Evolutionary conservation across 1,140 invertebrate genomes (phyloP).

Genomic region (Chymomyza costata): DNA sequence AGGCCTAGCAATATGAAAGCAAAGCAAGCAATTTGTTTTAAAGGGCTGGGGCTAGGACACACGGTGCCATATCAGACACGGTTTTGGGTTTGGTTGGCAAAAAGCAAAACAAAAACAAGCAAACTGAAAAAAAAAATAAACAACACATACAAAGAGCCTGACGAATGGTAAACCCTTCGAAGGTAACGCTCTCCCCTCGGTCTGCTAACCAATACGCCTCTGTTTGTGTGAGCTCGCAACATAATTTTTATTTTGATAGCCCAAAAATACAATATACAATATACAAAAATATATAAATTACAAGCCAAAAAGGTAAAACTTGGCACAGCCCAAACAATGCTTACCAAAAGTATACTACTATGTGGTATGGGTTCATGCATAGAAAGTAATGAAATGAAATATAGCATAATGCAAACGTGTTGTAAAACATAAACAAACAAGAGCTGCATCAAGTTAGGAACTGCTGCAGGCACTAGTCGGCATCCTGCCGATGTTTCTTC

Average conservation of each 20-base stretch:
- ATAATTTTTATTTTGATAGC: constrained; percentile 72
- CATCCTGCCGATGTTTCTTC: constrained; percentile 26
- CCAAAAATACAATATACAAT: constrained; percentile 42
- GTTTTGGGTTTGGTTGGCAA: constrained; percentile 47
- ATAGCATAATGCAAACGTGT: constrained; percentile 8
- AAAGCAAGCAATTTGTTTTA: constrained; percentile 40
- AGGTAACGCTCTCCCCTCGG: constrained; percentile 9
- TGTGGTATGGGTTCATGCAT: constrained; percentile 8
- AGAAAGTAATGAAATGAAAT: constrained; percentile 15
- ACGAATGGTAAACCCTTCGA: constrained; percentile 49
- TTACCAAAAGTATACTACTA: constrained; percentile 8
- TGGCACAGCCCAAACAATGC: constrained; percentile 36
- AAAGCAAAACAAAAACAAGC: constrained; percentile 21
- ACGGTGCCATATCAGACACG: constrained; percentile 53
- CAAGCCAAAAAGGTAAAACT: constrained; percentile 65
- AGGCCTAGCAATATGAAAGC: constrained; percentile 17
- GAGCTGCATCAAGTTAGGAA: constrained; percentile 17
- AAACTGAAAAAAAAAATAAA: constrained; percentile 21
- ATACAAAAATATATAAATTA: constrained; percentile 70
- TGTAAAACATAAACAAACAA: constrained; percentile 65
- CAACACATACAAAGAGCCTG: constrained; percentile 37
- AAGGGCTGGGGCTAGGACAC: constrained; percentile 19
- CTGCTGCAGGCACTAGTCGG: constrained; percentile 11
- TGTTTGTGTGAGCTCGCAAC: constrained; percentile 10
- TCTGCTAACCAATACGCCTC: neutral